These are phyloP conservation scores for Formica aserva DNA, from an alignment of 2,888 invertebrate species.

Conservation along the genomic window DNA sequence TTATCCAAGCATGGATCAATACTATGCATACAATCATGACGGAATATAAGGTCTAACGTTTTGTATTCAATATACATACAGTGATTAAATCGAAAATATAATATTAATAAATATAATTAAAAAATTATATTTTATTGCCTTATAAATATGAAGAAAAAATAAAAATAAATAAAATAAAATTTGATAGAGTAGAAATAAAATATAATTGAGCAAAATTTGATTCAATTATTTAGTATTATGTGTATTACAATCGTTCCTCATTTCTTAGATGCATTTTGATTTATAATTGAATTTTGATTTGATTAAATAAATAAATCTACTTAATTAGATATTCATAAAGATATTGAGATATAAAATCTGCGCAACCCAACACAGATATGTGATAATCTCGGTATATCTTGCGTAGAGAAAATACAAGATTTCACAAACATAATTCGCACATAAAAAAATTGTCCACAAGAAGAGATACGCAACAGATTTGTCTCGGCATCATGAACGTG, in stretches of 20 bases:
- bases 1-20: slow-evolving; percentile 70
- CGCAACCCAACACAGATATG: not conserved
- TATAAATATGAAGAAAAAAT: not conserved
- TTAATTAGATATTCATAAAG: not conserved
- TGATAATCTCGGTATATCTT: not conserved
- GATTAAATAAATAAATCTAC: not conserved
- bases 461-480: slow-evolving; percentile 1
- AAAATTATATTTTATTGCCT: not conserved
- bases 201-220: not conserved
- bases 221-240: not conserved
- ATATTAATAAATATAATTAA: not conserved
- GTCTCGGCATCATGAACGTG: slow-evolving; percentile 3
- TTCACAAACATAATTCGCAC: slow-evolving; percentile 2
- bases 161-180: not conserved
- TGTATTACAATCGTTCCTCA: not conserved
- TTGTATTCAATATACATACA: not conserved
- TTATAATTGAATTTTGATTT: not conserved
- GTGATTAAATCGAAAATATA: not conserved
- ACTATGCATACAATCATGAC: slow-evolving; percentile 24
- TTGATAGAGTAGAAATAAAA: not conserved
- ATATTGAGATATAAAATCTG: slow-evolving; percentile 3
- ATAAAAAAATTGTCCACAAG: slow-evolving; percentile 22
- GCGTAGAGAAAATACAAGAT: not conserved
- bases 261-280: not conserved
- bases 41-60: not conserved